These are phyloP conservation scores for Gouania willdenowi DNA, from an alignment of 2,797 vertebrate species.

Conservation along the genomic window DNA sequence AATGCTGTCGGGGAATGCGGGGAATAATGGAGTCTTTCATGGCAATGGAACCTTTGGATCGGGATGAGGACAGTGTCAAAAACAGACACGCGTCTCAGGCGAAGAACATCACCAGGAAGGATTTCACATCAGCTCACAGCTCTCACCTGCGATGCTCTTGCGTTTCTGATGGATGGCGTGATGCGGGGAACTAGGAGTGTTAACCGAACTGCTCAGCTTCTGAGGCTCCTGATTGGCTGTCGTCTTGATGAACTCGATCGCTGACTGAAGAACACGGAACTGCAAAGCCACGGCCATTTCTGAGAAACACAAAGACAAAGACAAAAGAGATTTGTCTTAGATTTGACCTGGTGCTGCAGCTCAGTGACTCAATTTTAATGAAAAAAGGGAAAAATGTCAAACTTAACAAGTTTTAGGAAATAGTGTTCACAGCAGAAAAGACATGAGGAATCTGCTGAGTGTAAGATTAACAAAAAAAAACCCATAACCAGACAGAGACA, in stretches of 20 bases:
- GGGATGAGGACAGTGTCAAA: constrained; percentile 41
- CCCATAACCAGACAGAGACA: no score
- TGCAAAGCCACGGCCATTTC: constrained; percentile 93
- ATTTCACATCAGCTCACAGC: not conserved
- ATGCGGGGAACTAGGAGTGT: constrained; percentile 65
- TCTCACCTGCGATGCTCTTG: constrained; percentile 89
- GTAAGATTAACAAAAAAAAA: no score
- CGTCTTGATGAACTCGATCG: constrained; percentile 91
- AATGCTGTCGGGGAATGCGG: constrained; percentile 75
- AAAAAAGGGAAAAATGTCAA: no score
- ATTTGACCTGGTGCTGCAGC: no score
- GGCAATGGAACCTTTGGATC: constrained; percentile 83
- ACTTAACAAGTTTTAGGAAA: no score
- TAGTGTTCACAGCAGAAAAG: no score
- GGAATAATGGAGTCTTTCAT: constrained; percentile 84
- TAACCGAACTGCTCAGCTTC: constrained; percentile 68
- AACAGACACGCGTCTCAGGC: constrained; percentile 22
- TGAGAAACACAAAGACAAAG: constrained; percentile 29
- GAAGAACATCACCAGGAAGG: not conserved
- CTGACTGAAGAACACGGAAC: constrained; percentile 90
- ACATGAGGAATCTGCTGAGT: no score
- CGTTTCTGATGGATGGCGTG: constrained; percentile 82
- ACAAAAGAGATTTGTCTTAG: no score
- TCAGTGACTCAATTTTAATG: no score
- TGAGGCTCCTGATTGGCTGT: constrained; percentile 87